These are phyloP conservation scores for Ovis canadensis DNA, from an alignment of 2,113 vertebrate genomes.

Conservation along the genomic window DNA sequence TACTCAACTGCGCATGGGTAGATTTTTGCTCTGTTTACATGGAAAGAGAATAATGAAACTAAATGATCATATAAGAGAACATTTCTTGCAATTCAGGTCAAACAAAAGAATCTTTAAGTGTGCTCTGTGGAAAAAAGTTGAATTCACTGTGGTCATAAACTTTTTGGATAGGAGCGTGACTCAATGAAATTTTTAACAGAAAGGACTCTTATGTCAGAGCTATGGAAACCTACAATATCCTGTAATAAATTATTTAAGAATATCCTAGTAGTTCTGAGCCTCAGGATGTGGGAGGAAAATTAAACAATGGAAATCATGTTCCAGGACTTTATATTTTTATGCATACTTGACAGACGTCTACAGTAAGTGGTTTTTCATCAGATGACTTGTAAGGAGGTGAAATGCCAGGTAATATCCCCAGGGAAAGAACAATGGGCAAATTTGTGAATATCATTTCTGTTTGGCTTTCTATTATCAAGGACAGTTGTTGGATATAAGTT, in stretches of 20 bases:
- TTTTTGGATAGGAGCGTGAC: background rate
- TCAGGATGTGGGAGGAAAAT: slow-evolving; percentile 18
- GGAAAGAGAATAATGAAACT: background rate
- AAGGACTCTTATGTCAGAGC: background rate
- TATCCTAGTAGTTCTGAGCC: background rate
- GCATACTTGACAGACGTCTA: background rate
- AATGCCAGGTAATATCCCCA: background rate
- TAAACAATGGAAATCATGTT: background rate
- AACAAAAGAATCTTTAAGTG: slow-evolving; percentile 14
- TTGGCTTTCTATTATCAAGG: background rate
- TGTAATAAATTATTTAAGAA: slow-evolving; percentile 45
- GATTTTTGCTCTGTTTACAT: background rate
- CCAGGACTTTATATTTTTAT: background rate
- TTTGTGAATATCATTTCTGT: background rate
- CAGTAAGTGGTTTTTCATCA: background rate
- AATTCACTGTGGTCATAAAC: background rate
- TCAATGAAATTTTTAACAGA: slow-evolving; percentile 15
- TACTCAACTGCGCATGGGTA: background rate
- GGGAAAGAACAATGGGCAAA: background rate
- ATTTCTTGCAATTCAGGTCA: background rate
- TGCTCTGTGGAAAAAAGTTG: background rate
- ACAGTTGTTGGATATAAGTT: background rate
- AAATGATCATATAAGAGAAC: background rate
- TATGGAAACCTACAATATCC: background rate
- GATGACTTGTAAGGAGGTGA: background rate